A percentile compares a stretch with the other conserved stretches of the same genome.
Conservation (phyloP, 2,113 vertebrate species). For the Brachirus orientalis region DNA sequence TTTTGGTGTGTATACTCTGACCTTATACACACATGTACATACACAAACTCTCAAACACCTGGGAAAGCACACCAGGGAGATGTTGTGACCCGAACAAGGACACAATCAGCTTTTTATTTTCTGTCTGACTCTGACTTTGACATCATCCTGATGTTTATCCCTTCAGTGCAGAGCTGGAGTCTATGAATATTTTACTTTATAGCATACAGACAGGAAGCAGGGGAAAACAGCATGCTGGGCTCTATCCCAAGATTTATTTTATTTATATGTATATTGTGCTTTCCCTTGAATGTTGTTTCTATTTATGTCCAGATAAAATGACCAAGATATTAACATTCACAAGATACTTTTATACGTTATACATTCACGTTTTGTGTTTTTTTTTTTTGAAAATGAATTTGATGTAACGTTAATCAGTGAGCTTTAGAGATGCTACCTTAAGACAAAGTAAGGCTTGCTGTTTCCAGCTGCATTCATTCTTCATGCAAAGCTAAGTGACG, state of each 20-base stretch:
- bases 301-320: neutral
- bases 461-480: no score
- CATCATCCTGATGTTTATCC: neutral
- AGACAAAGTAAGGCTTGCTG: no score
- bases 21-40: neutral
- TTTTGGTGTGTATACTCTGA: constrained; percentile 23
- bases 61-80: constrained; percentile 19
- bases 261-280: no score
- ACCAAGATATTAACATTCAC: no score
- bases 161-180: neutral
- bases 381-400: no score
- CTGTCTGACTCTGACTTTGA: neutral
- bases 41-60: constrained; percentile 12
- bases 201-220: neutral
- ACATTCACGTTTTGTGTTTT: no score
- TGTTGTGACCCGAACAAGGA: neutral
- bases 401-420: no score
- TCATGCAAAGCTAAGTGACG: no score
- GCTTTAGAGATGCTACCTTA: no score
- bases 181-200: no score
- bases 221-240: neutral
- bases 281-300: no score
- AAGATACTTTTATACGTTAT: no score
- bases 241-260: neutral
- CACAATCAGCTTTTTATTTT: neutral